Evolutionary conservation across 2,888 invertebrate genomes (phyloP), one percentile per base, ranked within the genome.

Genomic region (Seladonia tumulorum): DNA sequence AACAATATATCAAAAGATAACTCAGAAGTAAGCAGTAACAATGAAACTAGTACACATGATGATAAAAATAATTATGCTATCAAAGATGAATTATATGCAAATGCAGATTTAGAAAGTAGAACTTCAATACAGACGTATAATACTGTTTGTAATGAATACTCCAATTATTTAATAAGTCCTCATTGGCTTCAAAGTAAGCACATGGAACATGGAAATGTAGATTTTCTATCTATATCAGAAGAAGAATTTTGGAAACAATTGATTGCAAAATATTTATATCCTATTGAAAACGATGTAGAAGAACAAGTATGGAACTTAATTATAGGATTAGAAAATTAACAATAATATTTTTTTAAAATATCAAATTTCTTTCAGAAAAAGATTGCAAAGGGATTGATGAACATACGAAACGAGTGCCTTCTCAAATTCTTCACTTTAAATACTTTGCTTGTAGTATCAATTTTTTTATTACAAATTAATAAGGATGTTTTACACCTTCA

Each of bases 191-290:
- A 97, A 89, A 97, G 97, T 91, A 96, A 96, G 39, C 96, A 96
- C 45, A 94, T 98, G 18, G 96, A 96, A 72, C 96, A 96, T 85
- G 97, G 97, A 0, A 96, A 97, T 75, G 96, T 97, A 3, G 97
- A 97, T 63, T 97, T 96, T 91, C 95, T 98, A 66, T 95, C 96
- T 0, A 96, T 96, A 22, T 95, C 96, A 68, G 98, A 98, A 94
- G 96, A 96, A 75, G 95, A 95, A 35, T 98, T 98, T 95, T 98
- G 98, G 98, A 96, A 96, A 80, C 97, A 97, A 77, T 95, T 98
- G 77, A 97, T 98, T 78, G 96, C 96, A 72, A 97, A 97, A 92
- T 98, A 98, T 94, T 95, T 98, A 35, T 96, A 96, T 90, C 98
- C 98, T 0, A 96, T 98, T 76, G 97, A 97, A 87, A 96, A 96